Base-by-base conservation (phyloP, 1,140 invertebrate genomes). In the Holcopasites calliopsidis region DNA sequence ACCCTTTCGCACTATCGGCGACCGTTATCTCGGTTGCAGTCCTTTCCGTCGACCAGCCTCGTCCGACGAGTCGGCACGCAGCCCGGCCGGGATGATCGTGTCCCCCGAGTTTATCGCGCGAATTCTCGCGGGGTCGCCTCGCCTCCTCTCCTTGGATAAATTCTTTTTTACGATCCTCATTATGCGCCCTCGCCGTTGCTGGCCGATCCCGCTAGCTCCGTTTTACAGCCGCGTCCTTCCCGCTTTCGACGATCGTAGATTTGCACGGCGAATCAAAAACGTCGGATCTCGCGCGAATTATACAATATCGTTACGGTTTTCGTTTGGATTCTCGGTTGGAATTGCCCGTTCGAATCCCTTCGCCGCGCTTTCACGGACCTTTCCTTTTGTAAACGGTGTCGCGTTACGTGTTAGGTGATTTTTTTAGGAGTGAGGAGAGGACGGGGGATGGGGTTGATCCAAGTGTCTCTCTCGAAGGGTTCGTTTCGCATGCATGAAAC, bases 151-250 rank as follows among this genome's bases (percentile, higher is more conserved):
- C 42, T 69, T 58, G 79, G 64, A 74, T 64, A 75, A 47, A 42
- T 62, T 28, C 18, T 52, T 75, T 72, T 75, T 58, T 60, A 73
- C 52, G 50, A 40, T 40, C 40, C 40, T 71, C 75, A 35, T 55
- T 71, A 54, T 79, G 54, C 68, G 52, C 50, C 44, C 57, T 60
- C 26, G 26, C 26, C 55, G 5, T 31, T 26, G 47, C 60, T 81
- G 66, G 60, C 69, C 70, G 69, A 73, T 82, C 79, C 62, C 11
- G 42, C 69, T 82, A 83, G 69, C 71, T 44, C 49, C 77, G 77
- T 78, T 83, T 83, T 83, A 83, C 69, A 55, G 21, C 58, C 65
- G 47, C 44, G 72, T 42, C 58, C 11, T 66, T 31, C n/a, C n/a
- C 49, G 60, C 57, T 78, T 61, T 8, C 69, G 38, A 35, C 66